Conservation (phyloP, 2,888 invertebrate species). For the Caenorhabditis sp. region DNA sequence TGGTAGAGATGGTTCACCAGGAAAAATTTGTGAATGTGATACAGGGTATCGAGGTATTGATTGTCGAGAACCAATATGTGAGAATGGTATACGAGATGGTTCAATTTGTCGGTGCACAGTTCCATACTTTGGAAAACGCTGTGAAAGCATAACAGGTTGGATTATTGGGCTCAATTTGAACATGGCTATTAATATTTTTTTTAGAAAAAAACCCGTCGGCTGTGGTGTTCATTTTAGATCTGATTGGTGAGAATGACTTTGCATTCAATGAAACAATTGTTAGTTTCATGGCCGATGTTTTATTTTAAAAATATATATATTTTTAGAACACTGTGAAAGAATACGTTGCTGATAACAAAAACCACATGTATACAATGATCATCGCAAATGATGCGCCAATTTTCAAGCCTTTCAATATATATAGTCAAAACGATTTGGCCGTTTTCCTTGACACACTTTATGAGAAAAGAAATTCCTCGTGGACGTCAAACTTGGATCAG, state of each 20-base stretch:
- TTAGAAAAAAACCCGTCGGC: conserved; percentile 4
- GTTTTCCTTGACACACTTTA: neutral
- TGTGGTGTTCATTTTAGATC: conserved; percentile 26
- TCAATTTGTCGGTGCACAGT: conserved; percentile 22
- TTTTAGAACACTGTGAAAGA: conserved; percentile 7
- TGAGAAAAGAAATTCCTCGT: neutral
- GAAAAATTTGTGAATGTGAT: conserved; percentile 9
- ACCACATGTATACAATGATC: neutral
- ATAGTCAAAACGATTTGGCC: neutral
- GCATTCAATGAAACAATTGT: conserved; percentile 28
- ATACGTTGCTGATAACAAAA: neutral
- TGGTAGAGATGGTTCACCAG: conserved; percentile 18
- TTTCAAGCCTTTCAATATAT: neutral
- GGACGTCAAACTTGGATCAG: neutral
- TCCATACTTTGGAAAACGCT: conserved; percentile 12
- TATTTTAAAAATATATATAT: conserved; percentile 1
- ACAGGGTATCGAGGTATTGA: conserved; percentile 11
- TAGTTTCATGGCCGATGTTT: neutral
- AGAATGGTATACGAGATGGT: conserved; percentile 11
- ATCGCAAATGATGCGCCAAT: neutral
- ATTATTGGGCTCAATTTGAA: no score
- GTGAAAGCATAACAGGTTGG: no score
- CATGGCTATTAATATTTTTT: neutral
- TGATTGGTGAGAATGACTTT: conserved; percentile 19
- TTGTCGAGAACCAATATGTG: conserved; percentile 23